A percentile compares a stretch with the other conserved stretches of the same genome.
Evolutionary conservation across 2,888 invertebrate genomes (phyloP).

Genomic region (Tortricodes alternella): DNA sequence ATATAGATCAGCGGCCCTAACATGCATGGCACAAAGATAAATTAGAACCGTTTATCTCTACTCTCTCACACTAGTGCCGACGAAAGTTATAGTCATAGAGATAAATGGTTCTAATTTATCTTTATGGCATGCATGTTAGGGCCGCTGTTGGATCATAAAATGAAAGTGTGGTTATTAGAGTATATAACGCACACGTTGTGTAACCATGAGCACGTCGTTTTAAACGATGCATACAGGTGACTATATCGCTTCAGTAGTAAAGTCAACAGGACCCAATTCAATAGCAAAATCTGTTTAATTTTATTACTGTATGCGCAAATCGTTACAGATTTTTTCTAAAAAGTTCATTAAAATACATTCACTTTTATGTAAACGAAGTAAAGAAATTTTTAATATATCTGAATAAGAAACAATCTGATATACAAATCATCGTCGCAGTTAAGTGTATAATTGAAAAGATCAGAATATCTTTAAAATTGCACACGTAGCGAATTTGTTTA

Average conservation of each 20-base stretch:
- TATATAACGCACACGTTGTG: neutral
- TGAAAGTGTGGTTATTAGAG: slow-evolving; percentile 4
- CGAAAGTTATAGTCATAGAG: no score
- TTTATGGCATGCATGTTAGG: no score
- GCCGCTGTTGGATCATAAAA: neutral
- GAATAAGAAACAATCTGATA: no score
- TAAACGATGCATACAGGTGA: slow-evolving; percentile 1
- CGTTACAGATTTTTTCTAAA: no score
- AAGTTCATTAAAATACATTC: no score
- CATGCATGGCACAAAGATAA: no score
- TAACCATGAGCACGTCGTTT: neutral
- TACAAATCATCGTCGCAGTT: slow-evolving; percentile 9
- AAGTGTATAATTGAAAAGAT: neutral
- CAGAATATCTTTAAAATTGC: neutral
- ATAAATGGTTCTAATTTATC: no score
- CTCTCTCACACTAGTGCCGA: no score
- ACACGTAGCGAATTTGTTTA: neutral
- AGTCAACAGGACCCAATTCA: slow-evolving; percentile 15
- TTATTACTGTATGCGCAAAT: neutral
- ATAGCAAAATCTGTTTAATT: neutral
- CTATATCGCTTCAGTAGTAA: slow-evolving; percentile 13
- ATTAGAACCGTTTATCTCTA: no score
- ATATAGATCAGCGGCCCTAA: no score
- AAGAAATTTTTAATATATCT: no score
- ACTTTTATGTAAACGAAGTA: neutral